Conservation (phyloP, 2,113 vertebrate species). For the Suncus etruscus region DNA sequence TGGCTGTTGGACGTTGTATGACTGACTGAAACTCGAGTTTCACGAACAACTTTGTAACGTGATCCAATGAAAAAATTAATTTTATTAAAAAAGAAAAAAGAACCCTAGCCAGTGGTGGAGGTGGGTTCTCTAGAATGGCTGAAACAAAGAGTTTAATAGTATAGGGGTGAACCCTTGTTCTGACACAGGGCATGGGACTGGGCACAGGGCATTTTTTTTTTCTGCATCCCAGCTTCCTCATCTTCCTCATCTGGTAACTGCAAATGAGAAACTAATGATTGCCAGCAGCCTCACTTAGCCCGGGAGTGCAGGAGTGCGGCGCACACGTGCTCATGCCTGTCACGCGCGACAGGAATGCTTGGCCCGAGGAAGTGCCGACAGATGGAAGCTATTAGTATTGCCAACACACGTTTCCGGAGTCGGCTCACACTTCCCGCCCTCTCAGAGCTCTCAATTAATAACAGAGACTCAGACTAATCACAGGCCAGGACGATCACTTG, state of each 20-base stretch:
- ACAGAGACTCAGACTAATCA: neutral
- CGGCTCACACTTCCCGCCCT: constrained; percentile 4
- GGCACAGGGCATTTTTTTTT: neutral
- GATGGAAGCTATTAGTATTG: constrained; percentile 54
- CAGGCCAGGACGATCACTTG: fast-evolving
- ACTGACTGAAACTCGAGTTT: too few relatives aligned
- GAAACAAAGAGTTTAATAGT: neutral
- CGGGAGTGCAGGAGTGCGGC: constrained; percentile 2
- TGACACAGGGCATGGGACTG: neutral
- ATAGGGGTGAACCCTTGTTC: neutral
- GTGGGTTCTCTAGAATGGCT: neutral
- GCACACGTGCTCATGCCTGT: neutral
- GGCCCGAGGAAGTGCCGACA: constrained; percentile 35
- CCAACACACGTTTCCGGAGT: constrained; percentile 15
- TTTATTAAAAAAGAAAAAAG: too few relatives aligned
- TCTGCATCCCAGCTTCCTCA: constrained; percentile 13
- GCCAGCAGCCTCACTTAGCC: neutral
- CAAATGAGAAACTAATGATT: neutral
- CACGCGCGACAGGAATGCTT: neutral
- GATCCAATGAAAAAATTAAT: too few relatives aligned
- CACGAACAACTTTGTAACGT: too few relatives aligned
- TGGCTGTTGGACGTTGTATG: too few relatives aligned
- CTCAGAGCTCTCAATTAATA: constrained; percentile 40
- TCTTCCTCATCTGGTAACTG: neutral
- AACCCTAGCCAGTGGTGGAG: neutral